A percentile compares a stretch with the other conserved stretches of the same genome.
phyloP scores from a whole-genome alignment of 1,140 invertebrate species.

The Diachasmimorpha longicaudata region DNA sequence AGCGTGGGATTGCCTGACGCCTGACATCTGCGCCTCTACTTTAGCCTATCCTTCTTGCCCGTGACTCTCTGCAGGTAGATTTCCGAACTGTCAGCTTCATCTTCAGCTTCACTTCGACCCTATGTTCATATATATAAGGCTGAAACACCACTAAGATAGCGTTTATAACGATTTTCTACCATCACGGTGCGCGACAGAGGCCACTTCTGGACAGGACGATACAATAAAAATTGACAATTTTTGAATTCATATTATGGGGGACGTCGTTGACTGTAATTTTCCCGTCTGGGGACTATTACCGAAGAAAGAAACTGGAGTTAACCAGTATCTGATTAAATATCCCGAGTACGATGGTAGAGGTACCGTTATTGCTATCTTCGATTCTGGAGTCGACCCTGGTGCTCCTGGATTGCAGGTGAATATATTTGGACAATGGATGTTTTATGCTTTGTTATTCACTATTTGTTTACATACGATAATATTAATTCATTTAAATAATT shows the following conservation, averaged over 20 bases:
- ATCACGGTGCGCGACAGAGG: slow-evolving; percentile 33
- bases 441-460: slow-evolving; percentile 42
- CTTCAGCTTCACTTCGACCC: background rate
- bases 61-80: background rate
- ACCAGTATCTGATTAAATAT: slow-evolving; percentile 87
- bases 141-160: slow-evolving; percentile 52
- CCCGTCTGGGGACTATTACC: slow-evolving; percentile 84
- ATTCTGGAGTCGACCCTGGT: slow-evolving; percentile 97
- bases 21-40: too few species aligned
- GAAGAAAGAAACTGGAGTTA: slow-evolving; percentile 95
- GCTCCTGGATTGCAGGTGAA: slow-evolving; percentile 90
- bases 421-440: slow-evolving; percentile 32
- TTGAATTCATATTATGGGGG: slow-evolving; percentile 62
- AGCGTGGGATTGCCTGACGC: too few species aligned
- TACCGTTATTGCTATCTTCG: slow-evolving; percentile 92
- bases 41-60: too few species aligned
- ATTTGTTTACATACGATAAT: slow-evolving; percentile 11
- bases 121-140: slow-evolving; percentile 43
- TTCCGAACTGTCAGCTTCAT: background rate
- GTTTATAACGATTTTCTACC: slow-evolving; percentile 48
- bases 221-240: slow-evolving; percentile 23
- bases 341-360: slow-evolving; percentile 92
- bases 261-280: slow-evolving; percentile 77
- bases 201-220: background rate
- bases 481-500: background rate